Conservation (phyloP, 2,113 vertebrate species). For the Paraplagusia blochii region DNA sequence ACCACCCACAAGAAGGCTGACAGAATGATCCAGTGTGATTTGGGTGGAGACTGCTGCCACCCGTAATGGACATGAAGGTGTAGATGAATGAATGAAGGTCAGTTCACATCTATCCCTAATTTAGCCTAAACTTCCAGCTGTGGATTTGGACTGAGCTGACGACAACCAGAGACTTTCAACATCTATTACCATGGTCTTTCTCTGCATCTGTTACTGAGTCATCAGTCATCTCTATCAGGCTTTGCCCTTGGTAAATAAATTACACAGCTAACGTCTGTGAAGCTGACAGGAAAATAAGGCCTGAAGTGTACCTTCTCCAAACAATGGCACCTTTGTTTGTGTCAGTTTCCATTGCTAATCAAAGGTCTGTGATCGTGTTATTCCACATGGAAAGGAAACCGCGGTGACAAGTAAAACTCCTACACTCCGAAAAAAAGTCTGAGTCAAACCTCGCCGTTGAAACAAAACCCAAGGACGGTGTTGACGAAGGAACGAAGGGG, state of each 20-base stretch:
- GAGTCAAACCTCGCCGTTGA: constrained; percentile 8
- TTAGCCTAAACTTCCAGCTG: too few relatives aligned
- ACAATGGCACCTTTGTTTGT: constrained; percentile 31
- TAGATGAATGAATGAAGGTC: too few relatives aligned
- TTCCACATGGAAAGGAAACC: constrained; percentile 26
- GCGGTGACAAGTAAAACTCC: neutral
- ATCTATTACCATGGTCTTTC: neutral
- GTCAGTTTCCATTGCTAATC: constrained; percentile 10
- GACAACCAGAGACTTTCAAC: neutral
- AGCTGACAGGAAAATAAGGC: neutral
- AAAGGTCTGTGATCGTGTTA: constrained; percentile 24
- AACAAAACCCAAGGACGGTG: constrained; percentile 19
- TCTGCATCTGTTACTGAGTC: neutral
- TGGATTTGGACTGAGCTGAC: neutral
- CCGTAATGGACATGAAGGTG: too few relatives aligned
- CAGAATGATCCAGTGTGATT: too few relatives aligned
- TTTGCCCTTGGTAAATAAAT: constrained; percentile 4
- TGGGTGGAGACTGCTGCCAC: too few relatives aligned
- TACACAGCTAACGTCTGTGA: constrained; percentile 4
- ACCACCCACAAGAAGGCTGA: too few relatives aligned
- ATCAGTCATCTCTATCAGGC: neutral
- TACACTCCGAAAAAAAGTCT: neutral
- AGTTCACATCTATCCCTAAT: too few relatives aligned
- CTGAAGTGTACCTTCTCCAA: neutral
- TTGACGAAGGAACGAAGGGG: neutral